A percentile compares a stretch with the other conserved stretches of the same genome.
Evolutionary conservation across 2,113 vertebrate genomes (phyloP).

Genomic region (Pycnonotus jocosus): DNA sequence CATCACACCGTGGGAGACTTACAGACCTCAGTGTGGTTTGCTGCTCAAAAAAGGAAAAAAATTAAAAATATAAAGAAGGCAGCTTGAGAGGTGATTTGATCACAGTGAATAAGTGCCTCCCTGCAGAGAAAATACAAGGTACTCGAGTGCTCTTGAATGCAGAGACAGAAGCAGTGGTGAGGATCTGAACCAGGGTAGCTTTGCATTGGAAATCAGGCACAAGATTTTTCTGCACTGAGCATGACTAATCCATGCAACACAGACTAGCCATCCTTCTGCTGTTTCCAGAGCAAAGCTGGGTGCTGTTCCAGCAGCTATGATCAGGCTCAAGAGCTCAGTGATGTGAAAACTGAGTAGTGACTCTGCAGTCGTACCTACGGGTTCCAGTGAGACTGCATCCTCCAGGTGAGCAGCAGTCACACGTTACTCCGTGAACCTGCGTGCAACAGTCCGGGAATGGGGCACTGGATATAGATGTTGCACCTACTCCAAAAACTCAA

Average conservation of each 20-base stretch:
- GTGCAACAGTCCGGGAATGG: rapidly evolving
- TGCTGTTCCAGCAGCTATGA: neutral
- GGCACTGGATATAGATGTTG: neutral
- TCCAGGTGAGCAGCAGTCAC: neutral
- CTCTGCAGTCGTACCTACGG: rapidly evolving
- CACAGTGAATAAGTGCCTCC: neutral
- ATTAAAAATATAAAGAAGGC: neutral
- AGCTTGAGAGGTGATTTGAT: neutral
- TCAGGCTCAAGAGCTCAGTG: neutral
- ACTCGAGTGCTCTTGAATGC: neutral
- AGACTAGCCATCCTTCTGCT: neutral
- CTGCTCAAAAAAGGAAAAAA: neutral
- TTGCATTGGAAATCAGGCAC: neutral
- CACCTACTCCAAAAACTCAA: neutral
- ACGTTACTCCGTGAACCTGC: neutral
- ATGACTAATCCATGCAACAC: neutral
- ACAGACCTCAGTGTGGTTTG: neutral
- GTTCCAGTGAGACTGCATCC: neutral
- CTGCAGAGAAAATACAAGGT: neutral
- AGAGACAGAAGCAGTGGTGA: neutral
- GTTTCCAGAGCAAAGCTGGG: neutral
- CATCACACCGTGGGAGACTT: rapidly evolving
- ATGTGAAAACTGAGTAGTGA: neutral
- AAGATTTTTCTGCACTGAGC: neutral
- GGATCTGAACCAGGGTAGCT: neutral